phyloP scores from a whole-genome alignment of 2,888 invertebrate species.

The Parasteatoda lunata region DNA sequence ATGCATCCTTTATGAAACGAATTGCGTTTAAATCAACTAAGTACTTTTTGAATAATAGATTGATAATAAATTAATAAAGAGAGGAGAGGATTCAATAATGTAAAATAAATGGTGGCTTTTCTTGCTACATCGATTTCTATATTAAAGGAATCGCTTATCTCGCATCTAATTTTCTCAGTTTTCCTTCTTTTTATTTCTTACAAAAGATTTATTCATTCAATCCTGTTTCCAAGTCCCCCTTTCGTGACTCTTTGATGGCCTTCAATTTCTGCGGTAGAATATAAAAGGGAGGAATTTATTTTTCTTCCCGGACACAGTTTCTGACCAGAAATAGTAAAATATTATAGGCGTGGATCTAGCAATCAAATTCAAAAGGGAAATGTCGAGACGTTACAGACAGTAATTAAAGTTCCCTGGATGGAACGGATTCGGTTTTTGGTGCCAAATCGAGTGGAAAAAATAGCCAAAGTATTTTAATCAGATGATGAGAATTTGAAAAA shows the following conservation, averaged over 20 bases:
- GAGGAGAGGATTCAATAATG: no score
- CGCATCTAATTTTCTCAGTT: background rate
- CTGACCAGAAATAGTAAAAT: background rate
- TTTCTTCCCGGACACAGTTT: background rate
- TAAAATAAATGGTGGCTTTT: no score
- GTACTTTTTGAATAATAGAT: no score
- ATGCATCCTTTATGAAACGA: no score
- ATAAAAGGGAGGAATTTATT: background rate
- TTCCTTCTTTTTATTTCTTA: background rate
- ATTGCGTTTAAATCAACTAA: no score
- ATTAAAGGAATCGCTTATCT: slow-evolving; percentile 20
- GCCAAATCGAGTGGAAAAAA: background rate
- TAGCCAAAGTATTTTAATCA: background rate
- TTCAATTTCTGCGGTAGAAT: background rate
- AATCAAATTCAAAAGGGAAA: background rate
- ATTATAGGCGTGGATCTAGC: background rate
- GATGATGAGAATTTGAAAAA: no score
- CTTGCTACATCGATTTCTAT: slow-evolving; percentile 36
- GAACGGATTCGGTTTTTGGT: background rate
- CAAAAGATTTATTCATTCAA: background rate
- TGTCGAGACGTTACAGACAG: background rate
- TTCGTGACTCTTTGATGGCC: slow-evolving; percentile 5
- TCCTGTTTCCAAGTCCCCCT: background rate
- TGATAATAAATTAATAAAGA: no score
- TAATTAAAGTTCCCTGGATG: background rate